Evolutionary conservation across 2,113 vertebrate genomes (phyloP), one percentile per base, ranked within the genome.

Genomic region (Tringa solitaria): DNA sequence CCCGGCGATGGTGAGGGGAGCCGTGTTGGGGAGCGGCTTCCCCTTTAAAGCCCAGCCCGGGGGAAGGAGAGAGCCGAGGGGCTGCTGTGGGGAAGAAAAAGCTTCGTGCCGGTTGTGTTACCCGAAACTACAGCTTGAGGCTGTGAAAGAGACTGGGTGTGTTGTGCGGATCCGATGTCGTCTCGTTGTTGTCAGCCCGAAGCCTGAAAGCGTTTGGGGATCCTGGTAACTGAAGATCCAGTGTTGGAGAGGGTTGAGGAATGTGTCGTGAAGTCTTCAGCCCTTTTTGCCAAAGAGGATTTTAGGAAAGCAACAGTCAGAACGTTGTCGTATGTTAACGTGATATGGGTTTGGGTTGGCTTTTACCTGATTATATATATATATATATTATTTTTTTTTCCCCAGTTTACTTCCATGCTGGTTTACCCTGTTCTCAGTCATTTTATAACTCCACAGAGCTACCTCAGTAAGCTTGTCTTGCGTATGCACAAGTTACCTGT

Each of bases 401-500:
- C 1, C 24, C 5, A 10, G 7, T 46, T 89, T 3, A 2, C 6
- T 69, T 91, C 11, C 16, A 10, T 3, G 2, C 4, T 10, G 35
- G 7, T 53, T n/a, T 73, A 0, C 61, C 20, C 13, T 28, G 14
- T 43, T 7, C 12, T 69, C 11, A 17, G 15, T 69, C 27, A 2
- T 33, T 33, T 33, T 76, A 0, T 19, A 63, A 7, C 12, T 14
- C 43, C 28, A 37, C 51, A 21, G 51, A 63, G 57, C 27, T 46
- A 33, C 10, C 35, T 37, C 73, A 8, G 8, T 14, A 28, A 7
- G 33, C 32, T 69, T 2, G 0, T 35, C 28, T 23, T 45, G 4
- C 2, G 1, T 37, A 18, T 14, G 33, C 8, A 1, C 1, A 6
- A 53, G 41, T 50, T 79, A 7, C 14, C 13, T n/a, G 11, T 24